Percentiles rank a stretch among this genome's conserved stretches.
These are phyloP conservation scores for Chironomus riparius DNA, from an alignment of 2,888 invertebrate genomes.

Conservation along the genomic window DNA sequence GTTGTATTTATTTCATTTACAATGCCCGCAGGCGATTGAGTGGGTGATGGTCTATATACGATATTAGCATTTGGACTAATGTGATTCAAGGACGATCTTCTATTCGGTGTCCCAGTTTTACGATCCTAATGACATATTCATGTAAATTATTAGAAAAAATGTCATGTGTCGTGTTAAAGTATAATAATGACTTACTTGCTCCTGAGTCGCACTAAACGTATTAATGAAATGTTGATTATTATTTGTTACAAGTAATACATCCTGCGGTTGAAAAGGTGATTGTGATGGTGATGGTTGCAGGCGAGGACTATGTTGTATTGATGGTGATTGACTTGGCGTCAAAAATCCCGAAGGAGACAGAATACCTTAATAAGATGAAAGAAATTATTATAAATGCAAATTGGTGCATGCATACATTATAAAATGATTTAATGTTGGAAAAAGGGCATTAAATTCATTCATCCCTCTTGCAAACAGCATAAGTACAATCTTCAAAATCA, in stretches of 20 bases:
- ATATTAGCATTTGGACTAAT: conserved; percentile 42
- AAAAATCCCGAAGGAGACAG: conserved; percentile 45
- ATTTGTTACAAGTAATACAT: conserved; percentile 43
- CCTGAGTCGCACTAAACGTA: conserved; percentile 38
- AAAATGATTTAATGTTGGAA: too few species aligned
- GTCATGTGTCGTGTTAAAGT: background rate
- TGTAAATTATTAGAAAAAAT: background rate
- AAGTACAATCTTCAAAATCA: too few species aligned
- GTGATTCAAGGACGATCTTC: conserved; percentile 43
- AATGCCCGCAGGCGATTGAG: conserved; percentile 42
- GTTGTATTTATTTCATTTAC: conserved; percentile 43
- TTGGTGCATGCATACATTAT: too few species aligned
- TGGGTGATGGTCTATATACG: conserved; percentile 43
- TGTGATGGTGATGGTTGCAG: conserved; percentile 43
- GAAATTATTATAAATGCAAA: too few species aligned
- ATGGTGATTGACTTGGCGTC: conserved; percentile 45
- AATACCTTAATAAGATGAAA: conserved; percentile 36
- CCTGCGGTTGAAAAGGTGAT: conserved; percentile 43
- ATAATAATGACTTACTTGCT: conserved; percentile 36
- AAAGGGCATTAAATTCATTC: too few species aligned
- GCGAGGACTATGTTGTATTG: conserved; percentile 44
- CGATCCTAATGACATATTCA: conserved; percentile 36
- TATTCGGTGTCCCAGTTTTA: conserved; percentile 44
- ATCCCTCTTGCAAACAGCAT: too few species aligned
- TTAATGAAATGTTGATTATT: conserved; percentile 35